A percentile compares a stretch with the other conserved stretches of the same genome.
Evolutionary conservation across 30 jellyfish, hydroid and myxozoan species (phyloP).

Genomic region (Hydra vulgaris): DNA sequence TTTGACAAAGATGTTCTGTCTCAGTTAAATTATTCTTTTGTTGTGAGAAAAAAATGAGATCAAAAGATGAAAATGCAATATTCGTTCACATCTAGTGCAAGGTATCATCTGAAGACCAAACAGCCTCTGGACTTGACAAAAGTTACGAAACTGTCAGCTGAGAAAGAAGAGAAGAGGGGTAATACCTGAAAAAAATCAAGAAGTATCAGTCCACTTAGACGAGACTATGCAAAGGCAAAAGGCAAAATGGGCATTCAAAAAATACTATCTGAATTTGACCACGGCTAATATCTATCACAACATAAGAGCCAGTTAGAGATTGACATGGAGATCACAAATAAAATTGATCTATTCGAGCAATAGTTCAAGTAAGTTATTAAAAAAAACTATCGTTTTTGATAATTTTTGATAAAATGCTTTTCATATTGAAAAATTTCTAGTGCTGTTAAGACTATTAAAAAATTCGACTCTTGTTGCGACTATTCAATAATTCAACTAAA

Average conservation of each 20-base stretch:
- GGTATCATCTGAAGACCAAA: not conserved
- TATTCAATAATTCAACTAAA: no score
- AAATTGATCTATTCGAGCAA: no score
- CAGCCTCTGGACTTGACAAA: not conserved
- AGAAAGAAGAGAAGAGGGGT: not conserved
- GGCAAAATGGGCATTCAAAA: not conserved
- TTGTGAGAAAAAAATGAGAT: not conserved
- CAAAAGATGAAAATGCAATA: not conserved
- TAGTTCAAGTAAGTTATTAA: no score
- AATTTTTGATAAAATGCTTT: no score
- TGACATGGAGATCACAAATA: not conserved
- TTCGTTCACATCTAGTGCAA: not conserved
- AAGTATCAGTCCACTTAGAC: not conserved
- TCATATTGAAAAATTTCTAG: no score
- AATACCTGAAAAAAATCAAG: not conserved
- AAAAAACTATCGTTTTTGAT: not conserved
- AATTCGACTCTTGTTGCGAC: no score
- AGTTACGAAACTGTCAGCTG: not conserved
- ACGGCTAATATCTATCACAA: not conserved
- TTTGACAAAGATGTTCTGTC: not conserved
- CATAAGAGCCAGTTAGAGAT: not conserved
- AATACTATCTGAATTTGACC: not conserved
- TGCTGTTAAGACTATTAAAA: no score
- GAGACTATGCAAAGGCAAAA: not conserved
- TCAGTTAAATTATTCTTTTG: not conserved